Conservation (phyloP, 23 tunicate species). For the Aplidium turbinatum region DNA sequence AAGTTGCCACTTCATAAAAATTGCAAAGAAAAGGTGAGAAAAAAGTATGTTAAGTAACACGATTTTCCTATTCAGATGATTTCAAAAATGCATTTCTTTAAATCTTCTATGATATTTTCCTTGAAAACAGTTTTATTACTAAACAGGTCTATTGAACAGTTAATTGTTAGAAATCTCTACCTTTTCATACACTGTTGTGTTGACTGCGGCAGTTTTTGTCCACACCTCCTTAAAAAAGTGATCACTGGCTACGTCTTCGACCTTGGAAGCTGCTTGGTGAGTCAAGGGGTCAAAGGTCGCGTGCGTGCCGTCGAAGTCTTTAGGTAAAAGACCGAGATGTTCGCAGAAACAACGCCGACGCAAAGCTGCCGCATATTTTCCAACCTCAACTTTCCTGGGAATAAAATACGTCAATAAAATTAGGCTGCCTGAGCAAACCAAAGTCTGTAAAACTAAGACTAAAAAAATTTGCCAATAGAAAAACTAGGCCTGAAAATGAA, state of each 20-base stretch:
- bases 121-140: background rate
- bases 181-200: constrained; percentile 88
- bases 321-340: constrained; percentile 81
- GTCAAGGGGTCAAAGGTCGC: constrained; percentile 74
- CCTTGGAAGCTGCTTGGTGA: constrained; percentile 15
- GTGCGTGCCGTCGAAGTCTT: constrained; percentile 62
- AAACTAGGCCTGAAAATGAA: too few relatives aligned
- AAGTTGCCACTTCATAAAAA: too few relatives aligned
- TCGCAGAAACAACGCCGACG: constrained; percentile 78
- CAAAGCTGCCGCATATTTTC: constrained; percentile 72
- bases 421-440: too few relatives aligned
- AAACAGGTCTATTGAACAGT: too few relatives aligned
- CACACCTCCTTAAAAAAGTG: constrained; percentile 82
- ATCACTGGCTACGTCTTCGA: constrained; percentile 66
- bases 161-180: too few relatives aligned
- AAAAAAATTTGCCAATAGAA: too few relatives aligned
- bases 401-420: too few relatives aligned
- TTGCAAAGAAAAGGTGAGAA: too few relatives aligned
- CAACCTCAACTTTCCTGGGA: constrained; percentile 65
- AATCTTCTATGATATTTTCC: background rate
- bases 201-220: constrained; percentile 70
- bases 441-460: too few relatives aligned
- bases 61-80: background rate
- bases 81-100: background rate
- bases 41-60: too few relatives aligned